phyloP scores from a whole-genome alignment of 2,113 vertebrate species.

The Crocuta crocuta region DNA sequence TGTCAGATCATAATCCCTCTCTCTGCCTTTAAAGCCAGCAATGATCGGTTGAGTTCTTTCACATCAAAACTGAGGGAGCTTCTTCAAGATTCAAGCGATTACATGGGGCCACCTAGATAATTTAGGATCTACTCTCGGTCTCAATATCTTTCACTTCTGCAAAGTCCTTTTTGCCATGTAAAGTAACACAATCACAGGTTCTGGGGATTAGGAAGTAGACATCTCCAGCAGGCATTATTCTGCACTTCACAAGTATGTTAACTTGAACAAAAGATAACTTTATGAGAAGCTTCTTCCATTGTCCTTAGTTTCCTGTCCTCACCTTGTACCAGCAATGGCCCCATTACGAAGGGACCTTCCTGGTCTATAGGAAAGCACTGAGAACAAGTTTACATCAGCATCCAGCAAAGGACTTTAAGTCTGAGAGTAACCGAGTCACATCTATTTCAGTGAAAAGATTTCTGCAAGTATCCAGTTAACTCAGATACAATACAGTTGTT shows the following conservation, averaged over 20 bases:
- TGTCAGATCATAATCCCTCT: rapidly evolving
- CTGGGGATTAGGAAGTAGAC: neutral
- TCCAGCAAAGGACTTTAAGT: neutral
- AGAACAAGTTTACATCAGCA: neutral
- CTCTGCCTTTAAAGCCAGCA: neutral
- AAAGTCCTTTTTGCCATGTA: neutral
- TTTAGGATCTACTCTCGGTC: neutral
- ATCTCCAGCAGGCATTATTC: neutral
- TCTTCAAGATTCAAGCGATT: neutral
- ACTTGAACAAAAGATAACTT: no score
- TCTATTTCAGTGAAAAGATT: neutral
- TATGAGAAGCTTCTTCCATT: neutral
- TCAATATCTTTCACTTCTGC: neutral
- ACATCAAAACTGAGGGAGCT: neutral
- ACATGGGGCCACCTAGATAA: neutral
- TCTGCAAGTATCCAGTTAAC: neutral
- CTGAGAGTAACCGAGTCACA: neutral
- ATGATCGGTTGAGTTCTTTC: neutral
- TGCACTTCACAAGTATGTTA: neutral
- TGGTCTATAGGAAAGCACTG: rapidly evolving
- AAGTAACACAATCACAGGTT: no score
- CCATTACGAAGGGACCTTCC: neutral
- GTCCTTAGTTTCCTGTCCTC: neutral
- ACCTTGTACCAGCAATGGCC: neutral
- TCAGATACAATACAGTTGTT: neutral